phyloP scores from a whole-genome alignment of 2,113 vertebrate genomes.

The Tychaedon coryphoeus region DNA sequence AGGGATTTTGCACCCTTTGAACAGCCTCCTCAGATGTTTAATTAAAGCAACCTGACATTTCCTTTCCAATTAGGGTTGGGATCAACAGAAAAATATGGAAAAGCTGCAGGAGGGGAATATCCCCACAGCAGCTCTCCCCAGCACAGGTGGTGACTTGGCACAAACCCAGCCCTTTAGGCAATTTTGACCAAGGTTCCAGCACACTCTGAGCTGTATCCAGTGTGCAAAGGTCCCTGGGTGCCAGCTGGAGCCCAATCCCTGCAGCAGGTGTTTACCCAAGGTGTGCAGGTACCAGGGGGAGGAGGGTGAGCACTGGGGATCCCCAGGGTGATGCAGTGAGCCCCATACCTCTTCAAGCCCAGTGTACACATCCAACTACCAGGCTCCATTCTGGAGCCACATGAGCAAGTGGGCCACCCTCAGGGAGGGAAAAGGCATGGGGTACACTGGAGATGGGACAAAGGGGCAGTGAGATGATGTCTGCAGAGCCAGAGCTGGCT shows the following conservation, averaged over 20 bases:
- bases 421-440: neutral
- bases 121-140: neutral
- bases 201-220: neutral
- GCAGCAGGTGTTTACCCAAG: neutral
- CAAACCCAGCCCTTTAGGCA: neutral
- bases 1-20: neutral
- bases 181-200: neutral
- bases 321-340: fast-evolving
- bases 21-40: neutral
- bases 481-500: neutral
- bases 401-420: neutral
- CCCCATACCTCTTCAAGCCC: neutral
- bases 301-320: neutral
- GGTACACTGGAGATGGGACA: neutral
- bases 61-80: neutral
- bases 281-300: neutral
- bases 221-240: neutral
- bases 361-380: neutral
- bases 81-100: neutral
- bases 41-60: neutral
- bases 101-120: neutral
- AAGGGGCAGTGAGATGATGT: neutral
- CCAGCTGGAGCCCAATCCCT: neutral
- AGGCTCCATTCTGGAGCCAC: neutral
- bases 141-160: neutral